Base-by-base conservation (phyloP, 1,140 invertebrate species). In the Lepidurus arcticus region DNA sequence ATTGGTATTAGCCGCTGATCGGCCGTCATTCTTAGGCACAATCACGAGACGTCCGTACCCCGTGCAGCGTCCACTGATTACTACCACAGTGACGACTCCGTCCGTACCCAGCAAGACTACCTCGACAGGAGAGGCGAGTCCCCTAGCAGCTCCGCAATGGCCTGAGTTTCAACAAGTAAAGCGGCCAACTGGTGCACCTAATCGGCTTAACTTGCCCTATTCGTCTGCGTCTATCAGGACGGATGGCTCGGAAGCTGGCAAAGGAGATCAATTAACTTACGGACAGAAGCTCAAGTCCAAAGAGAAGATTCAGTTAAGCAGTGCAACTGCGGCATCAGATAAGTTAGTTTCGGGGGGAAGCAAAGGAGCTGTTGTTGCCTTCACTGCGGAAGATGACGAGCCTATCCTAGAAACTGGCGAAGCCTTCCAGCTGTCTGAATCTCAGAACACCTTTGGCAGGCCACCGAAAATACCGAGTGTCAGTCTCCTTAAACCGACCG, bases 341-440 rank as follows among this genome's bases (percentile, higher is more conserved):
- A 65, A 65, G 53, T 21, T 7, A 65, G 53, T 65, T 7, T 4
- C 16, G 7, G 53, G 1, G 21, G 53, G 53, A 65, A 21, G 53
- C 21, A 65, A 65, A 65, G 53, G 53, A 1, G 53, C 53, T 13
- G 53, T 65, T 16, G 53, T 65, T 21, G 8, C 53, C 21, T 65
- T 65, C 21, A 21, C 53, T 16, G n/a, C 53, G 16, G 53, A 78
- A 26, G 8, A 47, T 42, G 78, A 78, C 24, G 73, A 73, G 21
- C 78, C 78, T 24, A 74, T 78, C 73, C 34, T 75, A 24, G 78
- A 78, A 45, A 73, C 73, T 1, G 78, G 75, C 0, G 78, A 78
- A 78, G 26, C 78, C 1, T 78, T 78, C 73, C 78, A 78, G 78
- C 26, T 43, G n/a, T 47, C 75, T 1, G 78, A 78, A 26, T 78